phyloP scores from a whole-genome alignment of 1,140 invertebrate species.

The Bradynema listronoti region DNA sequence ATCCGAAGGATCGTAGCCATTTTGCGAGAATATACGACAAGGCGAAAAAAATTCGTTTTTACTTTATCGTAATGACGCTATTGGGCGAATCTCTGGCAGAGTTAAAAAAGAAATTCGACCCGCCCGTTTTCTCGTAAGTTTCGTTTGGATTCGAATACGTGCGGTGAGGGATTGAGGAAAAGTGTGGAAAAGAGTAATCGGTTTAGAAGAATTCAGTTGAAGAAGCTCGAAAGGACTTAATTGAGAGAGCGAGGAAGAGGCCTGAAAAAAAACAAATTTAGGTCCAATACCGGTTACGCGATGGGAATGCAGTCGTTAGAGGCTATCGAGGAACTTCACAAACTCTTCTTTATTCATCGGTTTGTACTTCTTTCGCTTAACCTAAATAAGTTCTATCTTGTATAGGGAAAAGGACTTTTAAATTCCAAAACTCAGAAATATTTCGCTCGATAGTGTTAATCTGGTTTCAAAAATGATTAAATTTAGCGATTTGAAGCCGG shows the following conservation, averaged over 20 bases:
- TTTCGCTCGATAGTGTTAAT: slow-evolving; percentile 6
- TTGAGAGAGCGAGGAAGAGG: neutral
- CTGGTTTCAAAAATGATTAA: too few relatives aligned
- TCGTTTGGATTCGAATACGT: neutral
- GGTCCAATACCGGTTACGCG: slow-evolving; percentile 17
- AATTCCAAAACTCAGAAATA: neutral
- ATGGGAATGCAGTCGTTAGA: slow-evolving; percentile 28
- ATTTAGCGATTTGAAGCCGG: slow-evolving; percentile 32
- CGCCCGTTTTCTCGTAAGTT: slow-evolving; percentile 12
- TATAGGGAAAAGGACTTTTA: neutral
- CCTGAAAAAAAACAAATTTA: neutral
- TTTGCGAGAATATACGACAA: slow-evolving; percentile 20
- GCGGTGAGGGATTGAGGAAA: neutral
- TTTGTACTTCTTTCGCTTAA: neutral
- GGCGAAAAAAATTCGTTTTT: slow-evolving; percentile 17
- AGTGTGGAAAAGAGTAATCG: neutral
- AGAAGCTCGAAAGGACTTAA: neutral
- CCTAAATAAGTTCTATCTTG: slow-evolving; percentile 1
- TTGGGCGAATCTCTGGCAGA: slow-evolving; percentile 23
- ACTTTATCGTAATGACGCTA: slow-evolving; percentile 29
- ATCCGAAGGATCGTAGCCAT: slow-evolving; percentile 2
- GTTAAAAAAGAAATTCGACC: slow-evolving; percentile 15
- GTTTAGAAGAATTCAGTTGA: neutral
- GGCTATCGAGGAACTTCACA: slow-evolving; percentile 28
- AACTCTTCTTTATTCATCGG: slow-evolving; percentile 25